These are phyloP conservation scores for Megaptera novaeangliae DNA, from an alignment of 2,113 vertebrate genomes.

Conservation along the genomic window DNA sequence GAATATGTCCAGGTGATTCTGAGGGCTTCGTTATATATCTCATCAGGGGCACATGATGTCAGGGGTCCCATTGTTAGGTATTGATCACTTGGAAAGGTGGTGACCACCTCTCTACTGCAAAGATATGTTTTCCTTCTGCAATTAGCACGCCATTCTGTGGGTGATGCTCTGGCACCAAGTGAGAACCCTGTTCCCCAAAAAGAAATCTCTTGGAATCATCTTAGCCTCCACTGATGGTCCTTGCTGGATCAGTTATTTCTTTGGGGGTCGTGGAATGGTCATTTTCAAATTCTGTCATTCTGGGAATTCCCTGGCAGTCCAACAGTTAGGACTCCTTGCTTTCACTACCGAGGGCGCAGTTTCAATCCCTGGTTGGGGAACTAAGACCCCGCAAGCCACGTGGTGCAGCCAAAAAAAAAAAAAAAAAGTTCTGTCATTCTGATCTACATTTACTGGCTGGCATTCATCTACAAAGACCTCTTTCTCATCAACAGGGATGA, in stretches of 20 bases:
- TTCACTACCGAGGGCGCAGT: background rate
- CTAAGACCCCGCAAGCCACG: background rate
- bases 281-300: background rate
- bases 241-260: background rate
- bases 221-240: background rate
- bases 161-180: background rate
- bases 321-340: background rate
- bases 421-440: background rate
- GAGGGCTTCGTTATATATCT: background rate
- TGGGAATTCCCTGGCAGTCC: background rate
- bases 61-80: background rate
- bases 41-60: background rate
- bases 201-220: background rate
- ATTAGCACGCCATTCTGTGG: background rate
- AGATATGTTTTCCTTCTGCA: background rate
- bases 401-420: background rate
- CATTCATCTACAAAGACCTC: background rate
- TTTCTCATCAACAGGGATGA: background rate
- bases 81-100: background rate
- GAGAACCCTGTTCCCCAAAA: background rate
- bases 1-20: background rate
- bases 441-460: slow-evolving; percentile 15
- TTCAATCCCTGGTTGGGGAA: background rate
- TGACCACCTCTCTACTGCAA: background rate
- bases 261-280: background rate